These are phyloP conservation scores for Henicopernis longicauda DNA, from an alignment of 2,113 vertebrate species.

Conservation along the genomic window DNA sequence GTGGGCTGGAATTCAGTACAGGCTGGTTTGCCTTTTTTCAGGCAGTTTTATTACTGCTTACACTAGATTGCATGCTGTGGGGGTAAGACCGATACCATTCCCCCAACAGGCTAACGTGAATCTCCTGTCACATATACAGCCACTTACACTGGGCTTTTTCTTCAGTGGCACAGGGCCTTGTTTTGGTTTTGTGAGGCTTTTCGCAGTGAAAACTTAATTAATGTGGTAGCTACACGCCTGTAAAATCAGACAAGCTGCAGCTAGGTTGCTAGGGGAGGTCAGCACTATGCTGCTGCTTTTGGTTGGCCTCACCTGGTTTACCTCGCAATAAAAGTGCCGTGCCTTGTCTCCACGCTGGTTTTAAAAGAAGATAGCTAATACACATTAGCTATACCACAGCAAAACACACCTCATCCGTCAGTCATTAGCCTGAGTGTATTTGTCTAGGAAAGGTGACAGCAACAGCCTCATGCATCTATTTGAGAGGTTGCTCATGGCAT, in stretches of 20 bases:
- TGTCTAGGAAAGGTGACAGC: background rate
- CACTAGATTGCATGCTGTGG: background rate
- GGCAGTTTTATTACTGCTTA: background rate
- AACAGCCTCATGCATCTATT: background rate
- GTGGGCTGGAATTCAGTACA: background rate
- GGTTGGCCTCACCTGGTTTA: background rate
- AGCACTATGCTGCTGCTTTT: background rate
- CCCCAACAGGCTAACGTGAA: accelerated
- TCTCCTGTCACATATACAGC: background rate
- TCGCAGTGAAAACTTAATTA: background rate
- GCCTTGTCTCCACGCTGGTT: background rate
- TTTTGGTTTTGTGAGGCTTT: background rate
- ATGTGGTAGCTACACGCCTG: background rate
- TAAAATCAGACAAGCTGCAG: background rate
- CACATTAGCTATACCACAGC: background rate
- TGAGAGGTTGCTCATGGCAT: background rate
- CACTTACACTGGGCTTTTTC: background rate
- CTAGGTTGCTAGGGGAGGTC: background rate
- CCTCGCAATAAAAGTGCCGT: background rate
- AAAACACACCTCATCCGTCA: background rate
- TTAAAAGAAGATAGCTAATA: background rate
- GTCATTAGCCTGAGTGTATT: background rate
- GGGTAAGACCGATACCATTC: background rate
- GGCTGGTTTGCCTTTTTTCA: background rate
- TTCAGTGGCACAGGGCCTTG: background rate